Percentiles rank a stretch among this genome's conserved stretches.
Evolutionary conservation across 1,140 invertebrate genomes (phyloP).

Genomic region (Vanessa tameamea): DNA sequence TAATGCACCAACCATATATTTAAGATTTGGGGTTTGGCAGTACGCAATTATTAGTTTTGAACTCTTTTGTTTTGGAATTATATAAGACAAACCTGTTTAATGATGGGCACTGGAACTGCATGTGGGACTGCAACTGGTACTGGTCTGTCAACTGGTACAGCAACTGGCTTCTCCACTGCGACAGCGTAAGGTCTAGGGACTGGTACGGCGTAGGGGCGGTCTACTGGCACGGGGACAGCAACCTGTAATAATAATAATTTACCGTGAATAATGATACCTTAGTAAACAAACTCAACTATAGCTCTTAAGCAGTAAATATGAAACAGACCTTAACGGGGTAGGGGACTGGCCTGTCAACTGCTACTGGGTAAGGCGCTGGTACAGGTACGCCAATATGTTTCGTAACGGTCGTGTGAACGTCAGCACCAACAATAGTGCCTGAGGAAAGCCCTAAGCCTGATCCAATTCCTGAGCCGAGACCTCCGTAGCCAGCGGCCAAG

Average conservation of each 20-base stretch:
- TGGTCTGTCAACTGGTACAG: constrained; percentile 74
- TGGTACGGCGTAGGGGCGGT: constrained; percentile 72
- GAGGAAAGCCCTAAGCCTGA: constrained; percentile 34
- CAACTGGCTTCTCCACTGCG: constrained; percentile 67
- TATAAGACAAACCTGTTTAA: constrained; percentile 62
- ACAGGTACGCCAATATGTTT: constrained; percentile 76
- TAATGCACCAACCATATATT: too few relatives aligned
- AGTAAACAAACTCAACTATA: too few relatives aligned
- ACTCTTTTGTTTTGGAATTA: neutral
- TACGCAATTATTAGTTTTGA: too few relatives aligned
- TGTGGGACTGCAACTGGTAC: constrained; percentile 72
- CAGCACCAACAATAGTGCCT: constrained; percentile 64
- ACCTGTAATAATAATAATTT: constrained; percentile 58
- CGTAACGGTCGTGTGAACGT: constrained; percentile 76
- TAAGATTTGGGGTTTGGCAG: too few relatives aligned
- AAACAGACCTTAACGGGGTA: constrained; percentile 67
- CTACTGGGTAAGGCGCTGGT: constrained; percentile 72
- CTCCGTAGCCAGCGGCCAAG: constrained; percentile 23
- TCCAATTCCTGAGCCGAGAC: constrained; percentile 29
- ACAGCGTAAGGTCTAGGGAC: constrained; percentile 72
- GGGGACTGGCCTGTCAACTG: constrained; percentile 70
- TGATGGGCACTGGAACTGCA: constrained; percentile 67
- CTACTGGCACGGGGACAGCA: constrained; percentile 70
- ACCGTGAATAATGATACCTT: neutral
- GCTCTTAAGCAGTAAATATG: neutral